A percentile compares a stretch with the other conserved stretches of the same genome.
These are phyloP conservation scores for Ctenosaura bakeri DNA, from an alignment of 2,797 vertebrate genomes.

Conservation along the genomic window DNA sequence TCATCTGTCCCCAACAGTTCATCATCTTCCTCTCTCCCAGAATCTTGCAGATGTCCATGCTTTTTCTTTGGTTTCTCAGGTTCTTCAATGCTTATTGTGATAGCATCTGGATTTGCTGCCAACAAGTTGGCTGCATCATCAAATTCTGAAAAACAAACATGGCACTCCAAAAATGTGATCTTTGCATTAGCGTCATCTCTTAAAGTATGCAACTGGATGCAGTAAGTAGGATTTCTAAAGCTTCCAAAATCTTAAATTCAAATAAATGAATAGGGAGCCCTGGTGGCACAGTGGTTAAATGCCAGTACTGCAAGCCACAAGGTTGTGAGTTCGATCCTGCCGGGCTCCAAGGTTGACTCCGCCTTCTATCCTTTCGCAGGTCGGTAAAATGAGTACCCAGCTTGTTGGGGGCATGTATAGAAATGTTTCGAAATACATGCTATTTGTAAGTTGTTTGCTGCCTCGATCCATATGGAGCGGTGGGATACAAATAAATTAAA, in stretches of 20 bases:
- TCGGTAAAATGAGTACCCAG: too few species aligned
- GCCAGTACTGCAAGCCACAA: too few species aligned
- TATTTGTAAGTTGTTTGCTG: too few species aligned
- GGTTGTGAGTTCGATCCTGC: too few species aligned
- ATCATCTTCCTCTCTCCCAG: constrained; percentile 82
- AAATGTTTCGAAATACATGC: too few species aligned
- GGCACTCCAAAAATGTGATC: background rate
- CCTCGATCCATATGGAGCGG: too few species aligned
- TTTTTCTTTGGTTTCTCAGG: constrained; percentile 79
- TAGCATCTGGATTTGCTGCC: constrained; percentile 82
- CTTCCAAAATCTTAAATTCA: background rate
- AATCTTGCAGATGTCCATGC: constrained; percentile 68
- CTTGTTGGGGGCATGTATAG: too few species aligned
- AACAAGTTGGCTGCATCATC: constrained; percentile 85
- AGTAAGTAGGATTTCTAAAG: background rate
- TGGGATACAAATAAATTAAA: too few species aligned
- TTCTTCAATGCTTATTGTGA: constrained; percentile 88
- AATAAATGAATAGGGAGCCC: too few species aligned
- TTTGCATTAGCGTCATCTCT: background rate
- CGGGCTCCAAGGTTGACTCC: too few species aligned
- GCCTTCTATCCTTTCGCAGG: too few species aligned
- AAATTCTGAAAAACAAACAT: constrained; percentile 86
- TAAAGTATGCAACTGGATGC: rapidly evolving
- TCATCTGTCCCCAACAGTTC: constrained; percentile 84
- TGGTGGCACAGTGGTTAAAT: too few species aligned